Base-by-base conservation (phyloP, 2,113 vertebrate genomes). In the Hippocampus zosterae region DNA sequence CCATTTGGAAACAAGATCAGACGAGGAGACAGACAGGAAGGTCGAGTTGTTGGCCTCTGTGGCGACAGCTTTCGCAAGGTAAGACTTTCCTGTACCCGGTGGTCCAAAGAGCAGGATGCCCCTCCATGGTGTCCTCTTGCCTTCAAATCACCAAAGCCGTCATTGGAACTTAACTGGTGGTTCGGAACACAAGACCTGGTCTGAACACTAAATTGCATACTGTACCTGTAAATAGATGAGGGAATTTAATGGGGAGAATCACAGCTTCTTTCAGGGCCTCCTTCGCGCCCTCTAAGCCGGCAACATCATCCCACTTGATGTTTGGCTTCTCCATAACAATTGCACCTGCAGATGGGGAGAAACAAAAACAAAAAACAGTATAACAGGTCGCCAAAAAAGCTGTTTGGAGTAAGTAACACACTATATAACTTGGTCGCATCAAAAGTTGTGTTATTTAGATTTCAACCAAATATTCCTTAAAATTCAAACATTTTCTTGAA, bases 1-100 rank as follows among this genome's bases (percentile, higher is more conserved):
- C 97, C 97, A 99, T 84, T 99, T 98, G 59, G 97, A 99, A 55
- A 99, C 95, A 41, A 99, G 94, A 78, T 98, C 96, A 75, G 97
- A 98, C 1, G 97, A 99, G 40, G 96, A 98, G 79, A 99, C 90
- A 55, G 97, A 96, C 83, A 99, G 98, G 86, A 99, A 99, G 0
- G 96, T 98, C 18, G 97, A 99, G 85, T 99, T 98, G 90, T 99
- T 98, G 73, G 97, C 97, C 89, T 99, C 97, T 63, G 96, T 99
- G 0, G 96, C 97, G 42, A 99, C 97, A 61, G 97, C 96, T 91
- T 99, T 99, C 75, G 97, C 97, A 83, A 98, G 90, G 6, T 97
- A 98, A 23, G 96, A 98, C 76, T 99, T 99, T 74, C 97, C 97
- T 46, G 97, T 99, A 74, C 97, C 97, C n/a, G 97, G 97, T 29